Evolutionary conservation across 2,888 invertebrate species (phyloP), one percentile per base, ranked within the genome.

Genomic region (Drosophila kanekoi): DNA sequence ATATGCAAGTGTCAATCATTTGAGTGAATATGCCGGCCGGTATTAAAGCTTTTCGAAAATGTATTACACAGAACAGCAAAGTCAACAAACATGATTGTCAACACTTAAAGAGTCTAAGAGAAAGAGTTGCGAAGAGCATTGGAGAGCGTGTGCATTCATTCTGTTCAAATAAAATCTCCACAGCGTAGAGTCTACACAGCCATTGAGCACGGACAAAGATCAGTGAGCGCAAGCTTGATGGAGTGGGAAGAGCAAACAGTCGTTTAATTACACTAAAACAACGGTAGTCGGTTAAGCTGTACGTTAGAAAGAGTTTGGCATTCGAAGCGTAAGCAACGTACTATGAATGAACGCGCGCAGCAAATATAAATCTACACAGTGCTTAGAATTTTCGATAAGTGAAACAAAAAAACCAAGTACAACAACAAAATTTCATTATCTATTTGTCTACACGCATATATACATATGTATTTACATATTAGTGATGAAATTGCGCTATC

Each of bases 231-330:
- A 48, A 45, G 62, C 63, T 58, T 35, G 20, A 8, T 4, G 18
- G 37, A 53, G 71, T 32, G 52, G n/a, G 41, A 16, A 38, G 43
- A 35, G 53, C 35, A 32, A 47, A 8, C 43, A 28, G 13, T 59
- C 70, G 52, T 49, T 58, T 40, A 41, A 38, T 41, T 64, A 28
- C 57, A 32, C 47, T 67, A 77, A 71, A 77, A 63, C 73, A 77
- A 58, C 52, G 54, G n/a, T 6, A 40, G 44, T 23, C 8, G 8
- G 18, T 14, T 18, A 23, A 56, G 48, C 33, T 51, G 20, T 40
- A 10, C 38, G 35, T 54, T 83, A 82, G 78, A 82, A 59, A 41
- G 54, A 48, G 63, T 61, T 68, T n/a, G 54, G 47, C 63, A 52
- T 47, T 67, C 66, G 76, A 32, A 66, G 49, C 37, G 63, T 38